phyloP scores from a whole-genome alignment of 2,797 vertebrate genomes.

The Cygnus olor region DNA sequence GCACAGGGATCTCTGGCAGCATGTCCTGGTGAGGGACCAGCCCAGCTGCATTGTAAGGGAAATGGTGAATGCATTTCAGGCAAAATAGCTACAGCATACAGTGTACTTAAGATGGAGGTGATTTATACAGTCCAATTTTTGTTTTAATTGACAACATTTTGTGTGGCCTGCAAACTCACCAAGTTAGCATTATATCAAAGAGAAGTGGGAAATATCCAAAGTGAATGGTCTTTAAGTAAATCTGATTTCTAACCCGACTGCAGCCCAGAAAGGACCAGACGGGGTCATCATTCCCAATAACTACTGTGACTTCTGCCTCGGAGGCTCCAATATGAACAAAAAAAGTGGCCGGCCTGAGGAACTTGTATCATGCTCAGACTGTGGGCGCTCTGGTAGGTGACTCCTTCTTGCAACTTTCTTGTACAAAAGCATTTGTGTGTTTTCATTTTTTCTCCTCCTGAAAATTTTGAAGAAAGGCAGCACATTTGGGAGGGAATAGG shows the following conservation, averaged over 20 bases:
- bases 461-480: slow-evolving; percentile 10
- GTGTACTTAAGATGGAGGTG: background rate
- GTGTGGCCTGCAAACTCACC: background rate
- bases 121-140: background rate
- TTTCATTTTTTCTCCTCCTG: background rate
- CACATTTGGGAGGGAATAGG: background rate
- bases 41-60: background rate
- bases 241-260: slow-evolving; percentile 45
- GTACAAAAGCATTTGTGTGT: background rate
- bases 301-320: slow-evolving; percentile 99
- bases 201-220: background rate
- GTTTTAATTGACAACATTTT: background rate
- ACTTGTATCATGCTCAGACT: slow-evolving; percentile 97
- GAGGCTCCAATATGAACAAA: slow-evolving; percentile 94
- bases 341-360: slow-evolving; percentile 96
- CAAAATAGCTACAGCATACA: background rate
- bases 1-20: background rate
- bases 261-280: slow-evolving; percentile 94
- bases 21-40: background rate
- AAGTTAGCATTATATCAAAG: background rate
- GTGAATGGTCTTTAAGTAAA: slow-evolving; percentile 27
- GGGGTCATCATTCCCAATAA: slow-evolving; percentile 95
- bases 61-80: background rate
- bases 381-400: slow-evolving; percentile 96
- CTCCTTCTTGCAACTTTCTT: slow-evolving; percentile 48